Conservation (phyloP, 1,140 invertebrate genomes). For the Prorops nasuta region DNA sequence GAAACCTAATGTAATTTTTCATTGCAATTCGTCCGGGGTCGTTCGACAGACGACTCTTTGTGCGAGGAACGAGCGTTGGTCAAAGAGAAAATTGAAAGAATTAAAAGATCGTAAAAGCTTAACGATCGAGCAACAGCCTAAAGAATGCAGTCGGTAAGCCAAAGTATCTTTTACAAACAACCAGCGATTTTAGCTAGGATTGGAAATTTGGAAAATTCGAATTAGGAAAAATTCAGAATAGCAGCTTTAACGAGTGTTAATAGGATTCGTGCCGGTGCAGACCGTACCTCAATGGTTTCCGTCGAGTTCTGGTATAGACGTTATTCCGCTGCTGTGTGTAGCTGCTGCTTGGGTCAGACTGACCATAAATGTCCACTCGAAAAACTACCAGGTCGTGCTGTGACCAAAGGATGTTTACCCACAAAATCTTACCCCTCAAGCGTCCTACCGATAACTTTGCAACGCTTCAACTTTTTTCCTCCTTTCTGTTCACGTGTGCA, state of each 20-base stretch:
- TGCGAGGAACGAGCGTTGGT: background rate
- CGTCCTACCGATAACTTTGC: background rate
- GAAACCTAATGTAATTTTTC: too few species aligned
- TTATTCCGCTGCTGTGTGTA: too few species aligned
- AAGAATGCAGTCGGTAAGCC: slow-evolving; percentile 14
- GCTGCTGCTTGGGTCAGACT: too few species aligned
- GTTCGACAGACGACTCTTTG: background rate
- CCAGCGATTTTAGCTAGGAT: slow-evolving; percentile 1
- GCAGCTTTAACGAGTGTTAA: slow-evolving; percentile 23
- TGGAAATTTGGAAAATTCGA: background rate
- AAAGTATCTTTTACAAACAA: slow-evolving; percentile 20
- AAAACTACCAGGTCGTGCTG: slow-evolving; percentile 12
- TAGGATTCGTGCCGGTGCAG: slow-evolving; percentile 17
- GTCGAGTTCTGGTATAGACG: too few species aligned
- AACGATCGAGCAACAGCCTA: too few species aligned
- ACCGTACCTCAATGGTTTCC: too few species aligned
- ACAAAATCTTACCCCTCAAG: slow-evolving; percentile 18
- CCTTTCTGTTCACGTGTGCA: too few species aligned
- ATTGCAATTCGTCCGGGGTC: slow-evolving; percentile 4
- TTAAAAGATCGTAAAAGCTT: too few species aligned
- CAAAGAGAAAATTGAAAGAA: too few species aligned
- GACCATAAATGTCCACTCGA: too few species aligned
- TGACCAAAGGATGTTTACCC: slow-evolving; percentile 31
- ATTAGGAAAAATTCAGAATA: too few species aligned
- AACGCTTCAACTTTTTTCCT: slow-evolving; percentile 1